Evolutionary conservation across 64 coral and sea anemone genomes (phyloP).

Genomic region (Hydrozoanthus tunicans): DNA sequence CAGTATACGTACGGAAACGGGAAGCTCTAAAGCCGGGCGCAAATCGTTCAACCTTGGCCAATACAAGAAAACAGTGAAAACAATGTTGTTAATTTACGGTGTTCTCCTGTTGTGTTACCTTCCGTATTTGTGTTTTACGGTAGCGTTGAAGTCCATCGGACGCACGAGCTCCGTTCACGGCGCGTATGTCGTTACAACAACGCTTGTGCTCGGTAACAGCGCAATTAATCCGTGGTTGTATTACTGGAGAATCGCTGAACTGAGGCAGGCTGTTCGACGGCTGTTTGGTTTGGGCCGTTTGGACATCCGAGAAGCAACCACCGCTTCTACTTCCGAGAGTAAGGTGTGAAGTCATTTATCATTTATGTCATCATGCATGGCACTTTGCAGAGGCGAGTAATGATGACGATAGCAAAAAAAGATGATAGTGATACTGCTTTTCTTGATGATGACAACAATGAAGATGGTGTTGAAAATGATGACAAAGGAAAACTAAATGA

Average conservation of each 20-base stretch:
- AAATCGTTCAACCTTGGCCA: not conserved
- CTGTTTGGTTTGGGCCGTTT: not conserved
- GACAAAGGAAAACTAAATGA: too few relatives aligned
- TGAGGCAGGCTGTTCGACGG: not conserved
- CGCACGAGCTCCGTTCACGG: constrained; percentile 2
- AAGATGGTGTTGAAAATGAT: too few relatives aligned
- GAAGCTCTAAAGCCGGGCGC: not conserved
- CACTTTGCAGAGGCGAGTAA: not conserved
- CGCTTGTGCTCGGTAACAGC: not conserved
- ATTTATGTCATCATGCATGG: not conserved
- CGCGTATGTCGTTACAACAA: constrained; percentile 1
- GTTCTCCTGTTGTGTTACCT: constrained; percentile 24
- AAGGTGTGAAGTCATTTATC: not conserved
- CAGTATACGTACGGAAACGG: not conserved
- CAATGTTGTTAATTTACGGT: constrained; percentile 8
- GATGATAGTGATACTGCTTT: too few relatives aligned
- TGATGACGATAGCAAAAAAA: not conserved
- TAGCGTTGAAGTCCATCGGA: constrained; percentile 1
- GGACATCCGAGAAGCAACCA: not conserved
- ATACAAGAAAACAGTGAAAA: constrained; percentile 24
- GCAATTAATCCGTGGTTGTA: constrained; percentile 18
- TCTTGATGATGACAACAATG: too few relatives aligned
- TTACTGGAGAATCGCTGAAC: constrained; percentile 28
- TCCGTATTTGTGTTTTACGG: constrained; percentile 27
- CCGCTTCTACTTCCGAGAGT: not conserved